phyloP scores from a whole-genome alignment of 2,888 invertebrate species.

The Tetramorium bicarinatum region DNA sequence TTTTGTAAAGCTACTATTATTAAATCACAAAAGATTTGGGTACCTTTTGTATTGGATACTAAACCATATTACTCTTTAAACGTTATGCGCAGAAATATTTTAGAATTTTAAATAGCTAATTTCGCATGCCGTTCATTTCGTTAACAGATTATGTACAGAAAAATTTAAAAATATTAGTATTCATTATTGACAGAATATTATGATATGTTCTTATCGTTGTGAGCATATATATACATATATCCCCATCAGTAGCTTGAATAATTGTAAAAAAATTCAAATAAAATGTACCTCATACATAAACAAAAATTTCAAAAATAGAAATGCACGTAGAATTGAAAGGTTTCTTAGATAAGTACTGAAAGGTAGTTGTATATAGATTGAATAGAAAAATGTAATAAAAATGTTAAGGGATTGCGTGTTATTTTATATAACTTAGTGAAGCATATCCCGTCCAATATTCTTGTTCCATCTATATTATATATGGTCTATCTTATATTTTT shows the following conservation, averaged over 20 bases:
- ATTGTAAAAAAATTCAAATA: background rate
- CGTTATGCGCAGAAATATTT: background rate
- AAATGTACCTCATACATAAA: background rate
- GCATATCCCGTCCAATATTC: background rate
- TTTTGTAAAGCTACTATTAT: background rate
- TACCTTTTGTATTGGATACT: background rate
- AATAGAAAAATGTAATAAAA: slow-evolving; percentile 6
- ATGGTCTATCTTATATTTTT: background rate
- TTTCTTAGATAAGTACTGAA: background rate
- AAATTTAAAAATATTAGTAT: background rate
- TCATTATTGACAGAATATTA: background rate
- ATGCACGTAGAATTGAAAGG: background rate
- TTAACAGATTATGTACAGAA: background rate
- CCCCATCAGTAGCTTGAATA: background rate
- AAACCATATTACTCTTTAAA: background rate
- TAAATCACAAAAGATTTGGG: slow-evolving; percentile 5
- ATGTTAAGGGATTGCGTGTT: background rate
- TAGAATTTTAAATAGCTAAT: background rate
- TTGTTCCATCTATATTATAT: background rate
- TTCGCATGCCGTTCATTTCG: background rate
- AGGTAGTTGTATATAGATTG: background rate
- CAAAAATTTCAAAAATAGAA: background rate
- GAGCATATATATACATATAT: background rate
- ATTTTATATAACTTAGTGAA: slow-evolving; percentile 4
- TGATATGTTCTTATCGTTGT: background rate